Conservation (phyloP, 2,797 vertebrate species). For the Pantherophis vulpinus region DNA sequence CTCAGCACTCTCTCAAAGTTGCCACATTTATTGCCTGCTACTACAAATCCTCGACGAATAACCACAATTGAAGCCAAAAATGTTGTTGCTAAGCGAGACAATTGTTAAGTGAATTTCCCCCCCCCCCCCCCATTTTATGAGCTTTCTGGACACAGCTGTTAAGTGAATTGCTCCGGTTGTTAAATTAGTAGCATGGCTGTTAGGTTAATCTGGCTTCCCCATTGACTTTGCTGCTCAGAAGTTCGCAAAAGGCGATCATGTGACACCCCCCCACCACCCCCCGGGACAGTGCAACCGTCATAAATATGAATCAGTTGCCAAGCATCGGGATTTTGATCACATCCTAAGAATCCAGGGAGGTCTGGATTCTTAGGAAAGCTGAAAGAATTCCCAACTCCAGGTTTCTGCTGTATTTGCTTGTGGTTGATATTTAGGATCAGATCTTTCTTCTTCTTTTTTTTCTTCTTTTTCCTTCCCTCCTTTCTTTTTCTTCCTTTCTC, state of each 20-base stretch:
- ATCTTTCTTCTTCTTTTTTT: not conserved
- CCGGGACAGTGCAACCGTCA: rapidly evolving
- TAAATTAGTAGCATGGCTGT: rapidly evolving
- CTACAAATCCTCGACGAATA: not conserved
- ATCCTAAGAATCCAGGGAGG: not conserved
- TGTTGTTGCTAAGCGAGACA: not conserved
- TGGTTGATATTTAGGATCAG: not conserved
- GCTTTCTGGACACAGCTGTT: not conserved
- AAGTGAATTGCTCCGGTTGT: not conserved
- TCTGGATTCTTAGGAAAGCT: not conserved
- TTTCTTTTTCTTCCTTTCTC: no score
- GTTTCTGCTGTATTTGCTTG: not conserved
- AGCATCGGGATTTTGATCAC: rapidly evolving
- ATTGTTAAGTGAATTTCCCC: no score
- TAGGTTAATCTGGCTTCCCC: not conserved
- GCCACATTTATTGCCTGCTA: not conserved
- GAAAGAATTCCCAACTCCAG: not conserved
- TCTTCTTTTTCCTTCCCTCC: no score
- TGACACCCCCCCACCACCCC: not conserved
- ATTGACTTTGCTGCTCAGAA: not conserved
- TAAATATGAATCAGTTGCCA: not conserved
- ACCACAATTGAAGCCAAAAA: not conserved
- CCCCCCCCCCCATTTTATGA: not conserved
- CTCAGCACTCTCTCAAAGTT: not conserved
- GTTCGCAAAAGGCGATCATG: rapidly evolving